Evolutionary conservation across 2,113 vertebrate species (phyloP).

Genomic region (Odobenus rosmarus): DNA sequence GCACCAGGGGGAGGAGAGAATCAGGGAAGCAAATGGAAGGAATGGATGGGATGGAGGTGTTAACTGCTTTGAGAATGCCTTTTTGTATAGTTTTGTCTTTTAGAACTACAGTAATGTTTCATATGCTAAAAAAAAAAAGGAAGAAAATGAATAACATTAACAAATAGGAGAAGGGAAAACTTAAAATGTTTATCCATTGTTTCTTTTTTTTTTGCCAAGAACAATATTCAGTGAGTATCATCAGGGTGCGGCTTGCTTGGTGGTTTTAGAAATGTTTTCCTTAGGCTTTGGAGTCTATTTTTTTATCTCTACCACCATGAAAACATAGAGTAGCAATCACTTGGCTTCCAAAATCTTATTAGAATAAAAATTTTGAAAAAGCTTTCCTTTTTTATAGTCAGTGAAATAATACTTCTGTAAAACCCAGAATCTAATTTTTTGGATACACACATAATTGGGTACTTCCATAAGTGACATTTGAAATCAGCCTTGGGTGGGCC

Average conservation of each 20-base stretch:
- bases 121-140: neutral
- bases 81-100: neutral
- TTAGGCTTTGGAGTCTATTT: slow-evolving; percentile 64
- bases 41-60: neutral
- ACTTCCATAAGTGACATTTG: neutral
- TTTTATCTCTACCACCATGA: slow-evolving; percentile 76
- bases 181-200: neutral
- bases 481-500: neutral
- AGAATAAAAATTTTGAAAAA: slow-evolving; percentile 73
- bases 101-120: neutral
- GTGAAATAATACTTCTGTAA: neutral
- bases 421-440: slow-evolving; percentile 13
- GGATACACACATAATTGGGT: neutral
- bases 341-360: slow-evolving; percentile 75
- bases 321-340: slow-evolving; percentile 69
- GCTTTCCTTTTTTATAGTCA: neutral
- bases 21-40: neutral
- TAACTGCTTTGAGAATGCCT: neutral
- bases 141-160: slow-evolving; percentile 64
- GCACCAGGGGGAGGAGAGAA: neutral
- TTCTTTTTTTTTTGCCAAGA: slow-evolving; percentile 40
- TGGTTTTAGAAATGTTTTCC: slow-evolving; percentile 31
- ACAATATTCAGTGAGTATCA: slow-evolving; percentile 72
- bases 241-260: neutral
- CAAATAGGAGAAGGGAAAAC: slow-evolving; percentile 28